Base-by-base conservation (phyloP, 2,113 vertebrate species). In the Ictalurus furcatus region DNA sequence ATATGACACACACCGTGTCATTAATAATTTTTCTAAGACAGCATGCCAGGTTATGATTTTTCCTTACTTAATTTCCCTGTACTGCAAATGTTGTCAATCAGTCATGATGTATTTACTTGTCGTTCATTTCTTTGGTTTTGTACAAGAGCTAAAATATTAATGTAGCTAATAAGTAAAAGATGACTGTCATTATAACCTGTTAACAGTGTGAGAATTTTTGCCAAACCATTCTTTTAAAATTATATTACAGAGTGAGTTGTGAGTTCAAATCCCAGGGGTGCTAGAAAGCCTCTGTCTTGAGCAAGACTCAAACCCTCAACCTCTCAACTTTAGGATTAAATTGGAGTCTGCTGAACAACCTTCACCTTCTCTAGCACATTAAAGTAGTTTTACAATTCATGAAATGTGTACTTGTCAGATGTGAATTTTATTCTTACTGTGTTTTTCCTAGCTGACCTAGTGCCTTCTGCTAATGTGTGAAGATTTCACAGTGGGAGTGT, bases 401-500 rank as follows among this genome's bases (percentile, higher is more conserved):
- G 37, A 58, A 85, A 56, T 56, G n/a, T 74, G 56, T 40, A 61
- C 34, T 37, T 83, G 56, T 83, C 81, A 83, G 9, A 61, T 61
- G 30, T 23, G 9, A 61, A 25, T 61, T 83, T 40, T 34, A 61
- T 56, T 73, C 11, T 86, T 58, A 9, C 67, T 37, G 28, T 9
- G 28, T 58, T 86, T 86, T 63, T 63, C 58, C 37, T 30, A 79
- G 54, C 11, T 87, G 56, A 87, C 13, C 85, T 21, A 4, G 25
- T 48, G 74, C 58, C 52, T 86, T 78, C 73, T 16, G 23, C 85
- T 63, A 61, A 61, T n/a, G 52, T 48, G 54, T 84, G 67, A 83
- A 76, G 87, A 71, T 89, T 87, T 54, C 52, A 12, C 58, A 58
- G 56, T 58, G 23, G 59, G 34, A 78, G 73, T 78, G 79, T 88